Base-by-base conservation (phyloP, 1,140 invertebrate genomes). In the Drosophila punjabiensis region DNA sequence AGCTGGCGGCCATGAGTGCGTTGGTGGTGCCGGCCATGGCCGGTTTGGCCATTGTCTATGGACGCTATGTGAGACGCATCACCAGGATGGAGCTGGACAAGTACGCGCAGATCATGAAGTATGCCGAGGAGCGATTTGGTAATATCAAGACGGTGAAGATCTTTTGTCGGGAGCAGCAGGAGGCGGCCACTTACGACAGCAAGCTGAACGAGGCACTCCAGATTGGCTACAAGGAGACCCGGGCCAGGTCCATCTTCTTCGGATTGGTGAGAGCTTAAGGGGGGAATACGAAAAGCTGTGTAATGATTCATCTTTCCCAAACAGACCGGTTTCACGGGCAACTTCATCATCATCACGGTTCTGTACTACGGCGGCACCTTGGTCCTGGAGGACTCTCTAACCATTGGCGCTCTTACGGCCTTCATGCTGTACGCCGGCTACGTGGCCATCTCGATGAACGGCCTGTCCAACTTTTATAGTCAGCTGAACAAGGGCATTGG, bases 141-240 rank as follows among this genome's bases (percentile, higher is more conserved):
- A 99, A 99, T 92, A 97, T 99, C 70, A 95, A 98, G 84, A 99
- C 98, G 6, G 98, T 99, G 0, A 97, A 98, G 94, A 96, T 96
- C 4, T 99, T 99, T 93, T 97, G 96, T 5, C 96, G 98, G 87
- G 98, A 99, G 92, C 79, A 94, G 5, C 95, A 95, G 74, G 98
- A 99, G 94, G 95, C 96, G 30, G 78, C 94, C 24, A 92, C 93
- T 1, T 99, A 98, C 85, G 94, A 94, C 53, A 79, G 93, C 2
- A 96, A 96, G 82, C 95, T 99, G 48, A 92, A 96, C 20, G 93
- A 97, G 50, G 95, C 99, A 20, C 93, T 99, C 9, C 85, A 95
- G 53, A 94, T 99, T 64, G 97, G 97, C 11, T 97, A 97, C 74
- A 97, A 97, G 92, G 98, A 99, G 93, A 96, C 98, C 16, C 94